phyloP scores from a whole-genome alignment of 2,113 vertebrate species.

The Salminus brasiliensis region DNA sequence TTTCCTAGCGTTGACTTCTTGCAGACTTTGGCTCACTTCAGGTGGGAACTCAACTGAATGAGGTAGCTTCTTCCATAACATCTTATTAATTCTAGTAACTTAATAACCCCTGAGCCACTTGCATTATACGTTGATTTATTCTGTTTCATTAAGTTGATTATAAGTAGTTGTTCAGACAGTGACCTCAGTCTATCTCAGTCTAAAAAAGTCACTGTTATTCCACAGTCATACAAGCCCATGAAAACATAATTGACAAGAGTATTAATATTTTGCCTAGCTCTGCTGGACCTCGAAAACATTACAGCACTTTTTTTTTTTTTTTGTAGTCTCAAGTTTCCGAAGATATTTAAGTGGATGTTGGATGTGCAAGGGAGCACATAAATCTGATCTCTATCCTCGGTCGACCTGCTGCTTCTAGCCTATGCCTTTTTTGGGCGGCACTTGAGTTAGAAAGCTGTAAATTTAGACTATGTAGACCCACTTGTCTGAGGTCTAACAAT shows the following conservation, averaged over 20 bases:
- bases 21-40: slow-evolving; percentile 9
- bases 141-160: neutral
- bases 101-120: neutral
- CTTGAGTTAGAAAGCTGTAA: slow-evolving; percentile 37
- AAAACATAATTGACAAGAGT: slow-evolving; percentile 3
- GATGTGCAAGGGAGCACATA: neutral
- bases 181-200: slow-evolving; percentile 1
- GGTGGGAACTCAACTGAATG: neutral
- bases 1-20: slow-evolving; percentile 24
- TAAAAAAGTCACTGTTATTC: neutral
- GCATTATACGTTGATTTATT: neutral
- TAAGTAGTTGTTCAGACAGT: neutral
- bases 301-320: neutral
- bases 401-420: neutral
- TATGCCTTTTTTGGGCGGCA: neutral
- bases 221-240: neutral
- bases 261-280: slow-evolving; percentile 29
- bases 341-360: neutral
- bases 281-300: neutral
- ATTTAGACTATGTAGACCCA: neutral
- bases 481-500: slow-evolving; percentile 23
- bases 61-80: neutral
- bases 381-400: neutral
- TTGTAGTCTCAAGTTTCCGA: slow-evolving; percentile 21
- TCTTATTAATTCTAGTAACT: slow-evolving; percentile 18